Evolutionary conservation across 2,888 invertebrate species (phyloP).

Genomic region (Drosophila paucipuncta): DNA sequence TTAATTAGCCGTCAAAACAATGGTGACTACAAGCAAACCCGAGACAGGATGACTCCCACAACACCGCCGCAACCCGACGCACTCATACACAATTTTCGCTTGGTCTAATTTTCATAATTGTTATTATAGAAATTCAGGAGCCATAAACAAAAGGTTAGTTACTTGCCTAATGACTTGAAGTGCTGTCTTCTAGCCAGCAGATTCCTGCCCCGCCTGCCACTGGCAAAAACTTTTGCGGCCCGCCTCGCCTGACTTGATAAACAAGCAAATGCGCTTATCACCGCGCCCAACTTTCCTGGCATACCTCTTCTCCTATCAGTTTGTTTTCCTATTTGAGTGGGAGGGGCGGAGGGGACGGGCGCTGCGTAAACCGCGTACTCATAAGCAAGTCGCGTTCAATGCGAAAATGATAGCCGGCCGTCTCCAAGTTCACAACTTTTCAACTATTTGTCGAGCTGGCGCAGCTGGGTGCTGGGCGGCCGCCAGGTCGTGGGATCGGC

Average conservation of each 20-base stretch:
- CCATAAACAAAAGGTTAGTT: conserved; percentile 82
- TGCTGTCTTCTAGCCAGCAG: conserved; percentile 37
- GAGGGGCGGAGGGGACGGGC: not conserved
- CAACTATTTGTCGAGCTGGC: conserved; percentile 60
- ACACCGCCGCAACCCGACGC: not conserved
- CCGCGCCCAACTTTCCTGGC: conserved; percentile 39
- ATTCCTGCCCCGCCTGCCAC: conserved; percentile 10
- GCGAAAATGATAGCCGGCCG: conserved; percentile 77
- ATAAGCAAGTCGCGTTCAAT: conserved; percentile 66
- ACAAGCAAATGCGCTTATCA: conserved; percentile 80
- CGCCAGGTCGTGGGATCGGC: not conserved
- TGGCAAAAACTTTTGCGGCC: conserved; percentile 42
- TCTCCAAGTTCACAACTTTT: conserved; percentile 72
- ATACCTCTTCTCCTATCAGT: conserved; percentile 30
- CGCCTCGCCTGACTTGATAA: conserved; percentile 65
- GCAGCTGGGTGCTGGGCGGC: not conserved
- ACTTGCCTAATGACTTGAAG: conserved; percentile 79
- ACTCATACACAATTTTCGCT: conserved; percentile 23
- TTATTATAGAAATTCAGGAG: conserved; percentile 80
- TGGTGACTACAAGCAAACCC: conserved; percentile 32
- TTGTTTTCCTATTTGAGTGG: conserved; percentile 7
- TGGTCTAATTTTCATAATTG: conserved; percentile 80
- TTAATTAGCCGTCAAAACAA: conserved; percentile 82
- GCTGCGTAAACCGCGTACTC: conserved; percentile 50
- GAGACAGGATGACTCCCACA: not conserved